Evolutionary conservation across 2,113 vertebrate species (phyloP).

Genomic region (Microtus montanus): DNA sequence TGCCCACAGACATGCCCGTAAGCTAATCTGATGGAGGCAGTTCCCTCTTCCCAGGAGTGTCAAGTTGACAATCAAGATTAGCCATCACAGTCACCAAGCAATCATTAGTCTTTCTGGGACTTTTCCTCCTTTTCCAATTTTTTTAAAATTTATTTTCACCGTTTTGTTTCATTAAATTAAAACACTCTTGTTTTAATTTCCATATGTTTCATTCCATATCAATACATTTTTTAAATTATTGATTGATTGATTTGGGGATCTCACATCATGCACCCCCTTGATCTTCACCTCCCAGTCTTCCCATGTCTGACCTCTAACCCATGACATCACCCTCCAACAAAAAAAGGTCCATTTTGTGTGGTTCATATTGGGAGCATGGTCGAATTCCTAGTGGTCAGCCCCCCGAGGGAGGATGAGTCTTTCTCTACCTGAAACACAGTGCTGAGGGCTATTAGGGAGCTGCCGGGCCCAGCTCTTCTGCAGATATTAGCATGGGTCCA

Average conservation of each 20-base stretch:
- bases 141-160: neutral
- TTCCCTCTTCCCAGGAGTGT: neutral
- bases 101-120: neutral
- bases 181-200: neutral
- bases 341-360: neutral
- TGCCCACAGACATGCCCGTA: neutral
- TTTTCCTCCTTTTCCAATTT: neutral
- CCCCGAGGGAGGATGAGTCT: neutral
- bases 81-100: neutral
- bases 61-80: neutral
- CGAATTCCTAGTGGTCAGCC: neutral
- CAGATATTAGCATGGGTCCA: neutral
- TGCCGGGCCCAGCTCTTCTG: neutral
- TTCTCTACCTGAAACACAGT: neutral
- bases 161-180: neutral
- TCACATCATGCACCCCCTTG: neutral
- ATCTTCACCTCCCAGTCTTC: neutral
- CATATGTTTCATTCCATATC: neutral
- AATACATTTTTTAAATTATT: neutral
- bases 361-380: neutral
- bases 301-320: neutral
- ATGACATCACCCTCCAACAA: neutral
- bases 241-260: neutral
- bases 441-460: neutral
- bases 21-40: too few relatives aligned